These are phyloP conservation scores for Sternotherus odoratus DNA, from an alignment of 2,797 vertebrate genomes.

Conservation along the genomic window DNA sequence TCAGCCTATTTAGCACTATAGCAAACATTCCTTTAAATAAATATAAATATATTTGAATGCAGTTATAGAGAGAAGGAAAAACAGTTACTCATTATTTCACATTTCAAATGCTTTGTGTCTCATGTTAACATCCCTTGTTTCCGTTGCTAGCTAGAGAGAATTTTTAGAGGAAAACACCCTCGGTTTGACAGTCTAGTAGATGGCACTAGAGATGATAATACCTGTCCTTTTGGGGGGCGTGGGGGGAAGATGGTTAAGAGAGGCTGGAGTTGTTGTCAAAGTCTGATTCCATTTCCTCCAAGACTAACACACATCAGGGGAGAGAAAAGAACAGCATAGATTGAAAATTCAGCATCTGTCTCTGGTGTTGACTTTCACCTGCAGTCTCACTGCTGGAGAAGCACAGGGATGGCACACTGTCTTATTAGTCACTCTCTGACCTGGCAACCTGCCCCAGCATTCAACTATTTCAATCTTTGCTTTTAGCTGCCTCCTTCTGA, in stretches of 20 bases:
- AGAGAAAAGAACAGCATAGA: background rate
- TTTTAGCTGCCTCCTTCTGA: background rate
- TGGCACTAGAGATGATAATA: background rate
- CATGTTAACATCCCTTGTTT: background rate
- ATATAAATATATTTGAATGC: background rate
- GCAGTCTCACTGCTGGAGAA: background rate
- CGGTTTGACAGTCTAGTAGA: background rate
- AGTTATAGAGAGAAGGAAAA: no score
- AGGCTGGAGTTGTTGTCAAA: background rate
- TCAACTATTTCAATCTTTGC: background rate
- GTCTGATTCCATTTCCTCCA: background rate
- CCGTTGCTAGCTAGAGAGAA: background rate
- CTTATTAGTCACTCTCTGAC: background rate
- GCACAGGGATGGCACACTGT: background rate
- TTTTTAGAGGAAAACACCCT: background rate
- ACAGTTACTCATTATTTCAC: no score
- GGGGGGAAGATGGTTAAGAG: background rate
- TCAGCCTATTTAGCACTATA: background rate
- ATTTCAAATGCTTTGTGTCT: no score
- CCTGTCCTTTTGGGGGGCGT: background rate
- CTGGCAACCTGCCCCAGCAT: background rate
- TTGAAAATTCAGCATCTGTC: background rate
- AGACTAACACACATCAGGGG: background rate
- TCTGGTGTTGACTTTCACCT: background rate
- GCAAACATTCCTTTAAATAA: background rate